phyloP scores from a whole-genome alignment of 2,113 vertebrate species.

The Mystacornis crossleyi region DNA sequence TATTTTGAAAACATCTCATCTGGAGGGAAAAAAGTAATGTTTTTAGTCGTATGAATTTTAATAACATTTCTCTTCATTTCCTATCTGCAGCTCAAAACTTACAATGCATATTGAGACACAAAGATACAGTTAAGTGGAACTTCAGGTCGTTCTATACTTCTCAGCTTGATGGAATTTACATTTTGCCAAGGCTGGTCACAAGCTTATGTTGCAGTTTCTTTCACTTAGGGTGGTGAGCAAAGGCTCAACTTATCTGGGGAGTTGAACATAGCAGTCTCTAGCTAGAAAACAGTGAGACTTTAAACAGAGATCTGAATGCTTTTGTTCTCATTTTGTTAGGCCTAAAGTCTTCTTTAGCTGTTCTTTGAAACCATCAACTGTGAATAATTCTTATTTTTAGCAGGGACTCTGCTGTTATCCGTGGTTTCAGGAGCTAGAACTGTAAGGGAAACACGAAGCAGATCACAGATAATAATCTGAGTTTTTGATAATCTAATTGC shows the following conservation, averaged over 20 bases:
- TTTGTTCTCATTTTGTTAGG: background rate
- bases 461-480: background rate
- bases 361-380: background rate
- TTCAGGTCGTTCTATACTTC: background rate
- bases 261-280: background rate
- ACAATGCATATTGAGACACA: fast-evolving
- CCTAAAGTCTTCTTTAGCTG: background rate
- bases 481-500: background rate
- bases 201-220: background rate
- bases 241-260: background rate
- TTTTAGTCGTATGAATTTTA: background rate
- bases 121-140: background rate
- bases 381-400: background rate
- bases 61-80: background rate
- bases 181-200: background rate
- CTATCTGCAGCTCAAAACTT: background rate
- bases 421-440: background rate
- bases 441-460: background rate
- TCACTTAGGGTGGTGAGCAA: background rate
- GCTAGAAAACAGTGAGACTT: background rate
- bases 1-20: background rate
- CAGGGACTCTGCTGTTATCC: background rate
- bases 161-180: background rate
- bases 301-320: background rate
- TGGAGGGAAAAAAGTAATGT: background rate